phyloP scores from a whole-genome alignment of 2,797 vertebrate species.

The Mus minutoides region DNA sequence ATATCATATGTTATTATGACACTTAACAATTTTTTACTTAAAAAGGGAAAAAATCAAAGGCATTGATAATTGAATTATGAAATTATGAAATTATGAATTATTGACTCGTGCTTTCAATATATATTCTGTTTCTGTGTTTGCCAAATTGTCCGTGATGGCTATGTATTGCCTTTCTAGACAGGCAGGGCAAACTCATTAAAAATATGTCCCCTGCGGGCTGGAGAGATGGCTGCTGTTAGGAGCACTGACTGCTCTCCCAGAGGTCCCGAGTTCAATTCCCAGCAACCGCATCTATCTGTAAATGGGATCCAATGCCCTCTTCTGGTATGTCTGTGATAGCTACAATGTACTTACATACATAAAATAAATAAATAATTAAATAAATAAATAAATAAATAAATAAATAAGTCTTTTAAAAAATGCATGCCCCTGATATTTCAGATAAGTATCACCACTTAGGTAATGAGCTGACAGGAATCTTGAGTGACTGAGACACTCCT shows the following conservation, averaged over 20 bases:
- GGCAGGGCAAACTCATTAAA: background rate
- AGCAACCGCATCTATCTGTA: background rate
- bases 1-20: background rate
- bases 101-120: background rate
- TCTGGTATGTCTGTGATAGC: background rate
- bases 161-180: background rate
- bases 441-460: background rate
- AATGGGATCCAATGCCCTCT: background rate
- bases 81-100: background rate
- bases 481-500: background rate
- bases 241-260: background rate
- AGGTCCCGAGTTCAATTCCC: background rate
- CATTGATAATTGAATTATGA: background rate
- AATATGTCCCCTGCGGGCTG: background rate
- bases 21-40: background rate
- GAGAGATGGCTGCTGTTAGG: background rate
- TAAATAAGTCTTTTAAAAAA: background rate
- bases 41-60: background rate
- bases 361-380: background rate
- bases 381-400: background rate
- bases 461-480: background rate
- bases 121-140: background rate
- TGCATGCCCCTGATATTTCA: background rate
- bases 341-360: background rate
- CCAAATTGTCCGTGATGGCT: background rate